Evolutionary conservation across 1,140 invertebrate species (phyloP), one percentile per base, ranked within the genome.

Genomic region (Globodera rostochiensis): DNA sequence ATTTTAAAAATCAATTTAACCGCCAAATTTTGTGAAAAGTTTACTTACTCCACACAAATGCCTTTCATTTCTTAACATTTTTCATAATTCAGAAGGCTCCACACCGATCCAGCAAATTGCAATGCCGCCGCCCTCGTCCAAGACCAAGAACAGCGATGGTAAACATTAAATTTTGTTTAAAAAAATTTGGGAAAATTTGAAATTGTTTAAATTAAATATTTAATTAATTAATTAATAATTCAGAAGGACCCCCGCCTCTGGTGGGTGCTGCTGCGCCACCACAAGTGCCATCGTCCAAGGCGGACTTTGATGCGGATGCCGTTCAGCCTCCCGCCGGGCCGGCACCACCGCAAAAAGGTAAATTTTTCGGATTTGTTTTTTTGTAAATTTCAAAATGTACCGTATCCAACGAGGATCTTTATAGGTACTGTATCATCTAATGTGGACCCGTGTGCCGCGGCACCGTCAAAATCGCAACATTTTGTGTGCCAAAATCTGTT

Each of bases 401-500:
- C 36, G 36, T 36, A 36, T 36, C 36, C 36, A 36, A 36, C 36
- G 36, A 36, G 36, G 3, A 36, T 36, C 3, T 64, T 60, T 13
- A 60, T 15, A 64, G 57, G 57, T 6, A 64, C n/a, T 15, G 15
- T 19, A 19, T 36, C 36, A 36, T 64, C 57, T 11, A 60, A 60
- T 60, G 57, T 60, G 11, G 57, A 60, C 57, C 57, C 57, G 19
- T 87, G 87, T 80, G 83, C 85, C 6, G 74, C 74, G 25, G 87
- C 87, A 0, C 87, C 87, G 3, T 87, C 85, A 6, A 8, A 74
- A 13, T 82, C 87, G 1, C 49, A 79, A 9, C 86, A 82, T 77
- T 87, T 85, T 73, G 73, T 88, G 11, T 88, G 87, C 74, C 73
- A 85, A 60, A 87, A 88, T 67, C 67, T 88, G n/a, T 79, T 84